phyloP scores from a whole-genome alignment of 2,797 vertebrate species.

The Chiroxiphia lanceolata region DNA sequence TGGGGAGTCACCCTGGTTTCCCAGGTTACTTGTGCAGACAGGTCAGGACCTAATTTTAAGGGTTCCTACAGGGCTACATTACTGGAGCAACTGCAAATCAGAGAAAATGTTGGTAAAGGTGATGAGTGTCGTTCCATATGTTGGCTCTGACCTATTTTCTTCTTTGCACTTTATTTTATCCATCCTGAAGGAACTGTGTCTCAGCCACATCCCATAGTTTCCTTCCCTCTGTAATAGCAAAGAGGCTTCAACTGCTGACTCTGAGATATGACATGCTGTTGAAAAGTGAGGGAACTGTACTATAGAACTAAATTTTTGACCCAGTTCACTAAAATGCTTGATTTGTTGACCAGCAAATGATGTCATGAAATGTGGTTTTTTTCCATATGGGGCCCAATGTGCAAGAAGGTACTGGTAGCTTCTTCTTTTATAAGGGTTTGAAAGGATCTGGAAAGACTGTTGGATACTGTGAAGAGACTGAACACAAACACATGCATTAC shows the following conservation, averaged over 20 bases:
- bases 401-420: neutral
- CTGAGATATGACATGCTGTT: neutral
- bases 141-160: neutral
- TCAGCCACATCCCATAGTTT: neutral
- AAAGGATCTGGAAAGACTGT: neutral
- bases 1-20: neutral
- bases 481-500: neutral
- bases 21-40: neutral
- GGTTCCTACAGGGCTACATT: neutral
- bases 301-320: neutral
- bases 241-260: neutral
- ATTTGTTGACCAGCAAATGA: neutral
- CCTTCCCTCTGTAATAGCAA: neutral
- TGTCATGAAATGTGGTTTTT: neutral
- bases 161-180: neutral
- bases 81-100: neutral
- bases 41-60: neutral
- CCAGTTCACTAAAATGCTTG: neutral
- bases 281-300: neutral
- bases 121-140: neutral
- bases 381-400: neutral
- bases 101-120: neutral
- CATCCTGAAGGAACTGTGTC: neutral
- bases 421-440: neutral
- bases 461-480: neutral